Conservation (phyloP, 1,140 invertebrate genomes). For the Zeugodacus cucurbitae region DNA sequence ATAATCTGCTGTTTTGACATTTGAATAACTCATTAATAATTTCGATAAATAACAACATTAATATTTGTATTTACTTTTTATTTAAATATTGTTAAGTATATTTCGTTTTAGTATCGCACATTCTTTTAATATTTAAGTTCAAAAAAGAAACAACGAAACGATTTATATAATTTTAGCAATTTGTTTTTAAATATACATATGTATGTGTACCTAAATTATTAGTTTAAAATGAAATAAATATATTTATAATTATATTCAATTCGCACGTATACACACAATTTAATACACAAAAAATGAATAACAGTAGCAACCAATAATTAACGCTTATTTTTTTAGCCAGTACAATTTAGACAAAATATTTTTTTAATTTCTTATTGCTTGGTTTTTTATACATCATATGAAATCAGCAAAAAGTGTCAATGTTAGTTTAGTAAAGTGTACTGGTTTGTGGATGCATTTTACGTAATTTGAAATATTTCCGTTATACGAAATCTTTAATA, state of each 20-base stretch:
- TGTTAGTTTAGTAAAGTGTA: background rate
- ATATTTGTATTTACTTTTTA: background rate
- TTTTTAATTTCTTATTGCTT: background rate
- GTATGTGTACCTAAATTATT: background rate
- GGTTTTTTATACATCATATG: background rate
- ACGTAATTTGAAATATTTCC: background rate
- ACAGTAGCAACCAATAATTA: background rate
- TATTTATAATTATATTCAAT: conserved; percentile 8
- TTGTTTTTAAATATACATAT: background rate
- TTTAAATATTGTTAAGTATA: conserved; percentile 1
- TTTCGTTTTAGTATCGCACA: conserved; percentile 27
- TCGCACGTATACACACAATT: background rate
- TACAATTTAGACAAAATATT: background rate
- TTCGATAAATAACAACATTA: too few relatives aligned
- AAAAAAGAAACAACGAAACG: conserved; percentile 1
- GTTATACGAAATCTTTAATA: background rate
- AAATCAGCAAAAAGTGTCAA: background rate
- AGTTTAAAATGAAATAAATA: background rate
- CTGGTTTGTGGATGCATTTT: background rate
- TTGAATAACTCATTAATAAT: too few relatives aligned
- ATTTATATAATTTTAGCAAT: background rate
- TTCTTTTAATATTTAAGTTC: conserved; percentile 3
- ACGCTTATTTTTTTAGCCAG: background rate
- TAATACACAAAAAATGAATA: conserved; percentile 7
- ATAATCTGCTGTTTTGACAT: too few relatives aligned